These are phyloP conservation scores for Somateria mollissima DNA, from an alignment of 2,797 vertebrate genomes.

Conservation along the genomic window DNA sequence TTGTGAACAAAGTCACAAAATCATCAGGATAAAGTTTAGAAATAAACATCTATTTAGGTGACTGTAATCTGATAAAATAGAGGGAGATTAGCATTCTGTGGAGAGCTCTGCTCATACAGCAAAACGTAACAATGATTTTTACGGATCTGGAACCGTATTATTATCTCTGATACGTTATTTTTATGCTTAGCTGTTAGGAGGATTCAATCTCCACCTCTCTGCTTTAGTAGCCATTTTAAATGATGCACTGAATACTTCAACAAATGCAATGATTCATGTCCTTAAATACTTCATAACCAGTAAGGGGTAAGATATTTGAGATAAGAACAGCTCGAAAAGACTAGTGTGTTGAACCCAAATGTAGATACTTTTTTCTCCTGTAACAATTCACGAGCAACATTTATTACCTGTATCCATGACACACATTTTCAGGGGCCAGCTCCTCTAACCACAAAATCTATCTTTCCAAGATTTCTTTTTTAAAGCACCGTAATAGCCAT, in stretches of 20 bases:
- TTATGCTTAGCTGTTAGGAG: neutral
- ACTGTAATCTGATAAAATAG: neutral
- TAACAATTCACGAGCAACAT: neutral
- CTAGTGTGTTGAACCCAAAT: neutral
- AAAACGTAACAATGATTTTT: neutral
- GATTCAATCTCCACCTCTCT: neutral
- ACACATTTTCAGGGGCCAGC: neutral
- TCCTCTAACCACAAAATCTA: constrained; percentile 18
- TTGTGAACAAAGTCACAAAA: neutral
- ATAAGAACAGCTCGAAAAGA: neutral
- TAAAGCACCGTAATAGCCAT: neutral
- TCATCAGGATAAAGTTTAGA: neutral
- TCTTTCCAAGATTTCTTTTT: neutral
- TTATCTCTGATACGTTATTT: neutral
- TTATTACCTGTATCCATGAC: neutral
- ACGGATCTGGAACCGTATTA: neutral
- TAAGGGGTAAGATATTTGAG: neutral
- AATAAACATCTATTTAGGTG: neutral
- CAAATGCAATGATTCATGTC: neutral
- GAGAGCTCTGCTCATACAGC: neutral
- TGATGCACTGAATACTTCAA: neutral
- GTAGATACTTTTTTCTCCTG: neutral
- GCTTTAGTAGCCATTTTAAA: neutral
- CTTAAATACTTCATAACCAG: constrained; percentile 1
- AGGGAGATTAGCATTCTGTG: neutral